phyloP scores from a whole-genome alignment of 2,113 vertebrate species.

The Leucopternis melanops region DNA sequence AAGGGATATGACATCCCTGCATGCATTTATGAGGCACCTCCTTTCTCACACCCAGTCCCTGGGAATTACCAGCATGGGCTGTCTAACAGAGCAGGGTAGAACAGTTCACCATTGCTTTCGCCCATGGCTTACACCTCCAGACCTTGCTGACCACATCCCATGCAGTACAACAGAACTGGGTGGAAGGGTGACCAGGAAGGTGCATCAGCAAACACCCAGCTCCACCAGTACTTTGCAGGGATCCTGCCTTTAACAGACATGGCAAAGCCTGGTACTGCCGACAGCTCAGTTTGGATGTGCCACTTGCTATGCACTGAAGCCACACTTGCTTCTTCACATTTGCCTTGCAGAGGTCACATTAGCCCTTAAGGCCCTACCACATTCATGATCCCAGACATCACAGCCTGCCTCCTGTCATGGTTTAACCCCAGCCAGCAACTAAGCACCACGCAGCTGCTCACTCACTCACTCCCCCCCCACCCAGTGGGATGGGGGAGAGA shows the following conservation, averaged over 20 bases:
- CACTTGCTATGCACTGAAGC: rapidly evolving
- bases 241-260: background rate
- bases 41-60: background rate
- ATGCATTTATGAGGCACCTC: background rate
- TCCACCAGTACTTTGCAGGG: background rate
- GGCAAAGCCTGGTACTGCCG: background rate
- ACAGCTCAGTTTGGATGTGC: background rate
- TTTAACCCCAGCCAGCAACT: no score
- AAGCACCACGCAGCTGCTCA: no score
- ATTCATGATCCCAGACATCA: background rate
- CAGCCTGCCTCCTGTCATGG: background rate
- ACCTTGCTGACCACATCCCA: background rate
- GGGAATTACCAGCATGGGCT: background rate
- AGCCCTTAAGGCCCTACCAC: background rate
- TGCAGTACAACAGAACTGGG: background rate
- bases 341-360: background rate
- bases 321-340: background rate
- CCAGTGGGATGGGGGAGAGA: no score
- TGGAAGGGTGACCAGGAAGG: background rate
- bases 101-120: background rate
- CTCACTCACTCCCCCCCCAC: no score
- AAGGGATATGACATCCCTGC: background rate
- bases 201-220: background rate
- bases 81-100: background rate
- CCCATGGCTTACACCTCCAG: background rate